Base-by-base conservation (phyloP, 1,140 invertebrate species). In the Drosophila baimaii region DNA sequence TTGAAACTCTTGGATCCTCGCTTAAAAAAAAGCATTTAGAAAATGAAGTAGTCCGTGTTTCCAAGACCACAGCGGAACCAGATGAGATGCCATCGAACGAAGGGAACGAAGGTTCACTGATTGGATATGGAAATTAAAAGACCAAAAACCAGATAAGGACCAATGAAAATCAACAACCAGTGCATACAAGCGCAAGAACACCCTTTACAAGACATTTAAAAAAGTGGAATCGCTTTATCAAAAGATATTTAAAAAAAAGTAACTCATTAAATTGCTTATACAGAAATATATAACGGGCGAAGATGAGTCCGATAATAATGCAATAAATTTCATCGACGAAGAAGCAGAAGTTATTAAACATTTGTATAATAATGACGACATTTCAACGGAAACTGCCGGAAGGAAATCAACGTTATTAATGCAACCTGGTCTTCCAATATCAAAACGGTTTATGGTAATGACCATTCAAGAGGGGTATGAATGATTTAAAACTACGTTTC, bases 161-260 rank as follows among this genome's bases (percentile, higher is more conserved):
- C n/a, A n/a, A n/a, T n/a, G n/a, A n/a, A n/a, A n/a, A 29, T 43
- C 41, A 43, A 21, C 41, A 43, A 43, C 8, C 44, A 46, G 25
- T 25, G 21, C 10, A 25, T 46, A 46, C 21, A 46, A 46, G 44
- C 25, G 44, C 44, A 46, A 46, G 44, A 46, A 46, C 25, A 46
- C 44, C 21, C 21, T 46, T 46, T 46, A 46, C 44, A 46, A 46
- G 25, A 21, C 44, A 46, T 13, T 25, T 15, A 46, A 46, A n/a
- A 17, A 39, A 39, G 37, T 39, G 37, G 37, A 39, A 39, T 39
- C n/a, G 37, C n/a, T 8, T 39, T 39, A 39, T n/a, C 37, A 39
- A 39, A 39, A n/a, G 15, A 39, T 7, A 39, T 39, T 17, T 17
- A 39, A 39, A 39, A 39, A 39, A 39, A 39, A 17, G 37, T 15